Evolutionary conservation across 2,797 vertebrate genomes (phyloP), one percentile per base, ranked within the genome.

Genomic region (Oreortyx pictus): DNA sequence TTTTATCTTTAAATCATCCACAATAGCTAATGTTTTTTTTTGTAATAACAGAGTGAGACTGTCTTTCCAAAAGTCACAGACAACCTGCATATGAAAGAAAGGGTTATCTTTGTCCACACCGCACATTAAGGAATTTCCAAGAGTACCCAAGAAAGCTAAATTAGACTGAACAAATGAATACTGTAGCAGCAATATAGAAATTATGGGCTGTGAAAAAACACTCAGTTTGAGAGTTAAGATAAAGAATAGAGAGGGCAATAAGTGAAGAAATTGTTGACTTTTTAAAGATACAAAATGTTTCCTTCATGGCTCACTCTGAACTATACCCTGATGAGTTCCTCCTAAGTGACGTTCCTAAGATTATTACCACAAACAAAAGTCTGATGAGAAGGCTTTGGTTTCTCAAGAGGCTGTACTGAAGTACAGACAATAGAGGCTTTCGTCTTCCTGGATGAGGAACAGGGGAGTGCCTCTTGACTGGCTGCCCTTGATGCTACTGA

Each of bases 1-100:
- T 71, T 92, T 88, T 86, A 70, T 31, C 78, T 82, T 49, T 89
- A 81, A 94, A 81, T 93, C 80, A 82, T 65, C 71, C 90, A 17
- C 25, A 43, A 7, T 68, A 83, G 54, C 27, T 88, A 18, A 19
- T 35, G 46, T 9, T 25, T 62, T 92, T 25, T 62, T 92, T 47
- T 11, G 16, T 44, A 70, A 35, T 25, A 24, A 27, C 44, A 43
- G 35, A 73, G 78, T 33, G 64, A 54, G 57, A 47, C 87, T 80
- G 49, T 80, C 74, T 89, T 89, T 91, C 60, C 74, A 71, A 64
- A 93, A 93, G 90, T 83, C 93, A 70, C 47, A 39, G 31, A 8
- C 9, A 4, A 19, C 54, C 68, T 76, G 76, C 44, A 31, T 73
- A n/a, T 44, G 47, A 81, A 78, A 75, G 75, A 24, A 41, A 16